These are phyloP conservation scores for Myiotriccus ornatus DNA, from an alignment of 2,797 vertebrate genomes.

Conservation along the genomic window DNA sequence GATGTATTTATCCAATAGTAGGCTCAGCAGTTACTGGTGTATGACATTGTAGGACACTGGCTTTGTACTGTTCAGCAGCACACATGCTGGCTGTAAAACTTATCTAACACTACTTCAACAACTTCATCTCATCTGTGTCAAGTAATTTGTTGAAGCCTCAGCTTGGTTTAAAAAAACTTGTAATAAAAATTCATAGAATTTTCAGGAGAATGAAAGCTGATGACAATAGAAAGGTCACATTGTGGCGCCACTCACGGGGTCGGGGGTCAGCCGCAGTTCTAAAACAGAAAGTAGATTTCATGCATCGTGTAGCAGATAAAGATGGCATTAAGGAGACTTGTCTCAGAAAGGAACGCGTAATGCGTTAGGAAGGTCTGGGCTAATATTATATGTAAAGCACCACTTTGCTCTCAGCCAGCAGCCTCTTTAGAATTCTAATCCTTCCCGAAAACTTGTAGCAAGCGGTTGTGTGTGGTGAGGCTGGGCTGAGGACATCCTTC, in stretches of 20 bases:
- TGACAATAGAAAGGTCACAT: constrained; percentile 95
- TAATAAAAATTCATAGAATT: constrained; percentile 99
- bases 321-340: constrained; percentile 76
- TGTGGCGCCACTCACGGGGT: constrained; percentile 88
- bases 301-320: constrained; percentile 98
- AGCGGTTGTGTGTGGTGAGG: background rate
- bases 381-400: constrained; percentile 61
- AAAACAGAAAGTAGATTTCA: constrained; percentile 94
- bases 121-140: constrained; percentile 89
- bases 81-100: constrained; percentile 81
- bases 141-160: constrained; percentile 87
- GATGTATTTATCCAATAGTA: constrained; percentile 88
- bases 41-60: constrained; percentile 83
- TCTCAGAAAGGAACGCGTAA: constrained; percentile 60
- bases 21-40: constrained; percentile 83
- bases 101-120: constrained; percentile 83
- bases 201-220: constrained; percentile 89
- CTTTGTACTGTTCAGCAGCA: constrained; percentile 74
- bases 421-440: constrained; percentile 36
- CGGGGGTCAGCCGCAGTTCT: constrained; percentile 87
- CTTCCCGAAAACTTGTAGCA: constrained; percentile 14
- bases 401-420: constrained; percentile 32
- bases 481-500: background rate
- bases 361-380: constrained; percentile 45
- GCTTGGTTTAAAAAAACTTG: constrained; percentile 80